phyloP scores from a whole-genome alignment of 2,113 vertebrate genomes.

The Hemiscyllium ocellatum region DNA sequence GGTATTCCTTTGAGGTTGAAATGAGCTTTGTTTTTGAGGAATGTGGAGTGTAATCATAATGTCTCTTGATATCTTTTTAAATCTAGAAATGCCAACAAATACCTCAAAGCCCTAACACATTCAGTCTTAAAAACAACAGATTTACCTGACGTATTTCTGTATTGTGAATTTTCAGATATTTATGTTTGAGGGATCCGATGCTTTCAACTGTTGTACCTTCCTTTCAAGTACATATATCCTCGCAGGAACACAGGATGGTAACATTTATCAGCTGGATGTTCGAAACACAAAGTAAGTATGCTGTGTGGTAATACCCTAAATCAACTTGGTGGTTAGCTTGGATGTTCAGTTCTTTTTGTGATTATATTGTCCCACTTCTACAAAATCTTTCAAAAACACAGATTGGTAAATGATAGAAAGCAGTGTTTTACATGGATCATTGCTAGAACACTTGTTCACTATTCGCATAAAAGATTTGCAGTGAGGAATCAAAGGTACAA shows the following conservation, averaged over 20 bases:
- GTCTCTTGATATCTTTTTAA: neutral
- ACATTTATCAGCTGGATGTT: constrained; percentile 65
- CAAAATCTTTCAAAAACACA: neutral
- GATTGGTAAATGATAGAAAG: neutral
- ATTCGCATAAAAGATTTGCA: neutral
- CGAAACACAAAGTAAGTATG: constrained; percentile 59
- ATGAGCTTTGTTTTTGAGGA: neutral
- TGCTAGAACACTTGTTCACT: neutral
- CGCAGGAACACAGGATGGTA: constrained; percentile 66
- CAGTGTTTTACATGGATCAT: neutral
- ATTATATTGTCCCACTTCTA: neutral
- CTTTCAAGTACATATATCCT: constrained; percentile 60
- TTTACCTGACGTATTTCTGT: neutral
- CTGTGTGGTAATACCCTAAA: neutral
- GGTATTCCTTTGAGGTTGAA: neutral
- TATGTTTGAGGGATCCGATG: constrained; percentile 59
- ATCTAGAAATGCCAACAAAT: neutral
- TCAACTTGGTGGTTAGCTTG: neutral
- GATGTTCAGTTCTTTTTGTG: neutral
- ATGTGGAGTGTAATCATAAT: neutral
- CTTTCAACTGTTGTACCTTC: constrained; percentile 68
- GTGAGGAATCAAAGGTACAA: neutral
- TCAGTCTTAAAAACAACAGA: neutral
- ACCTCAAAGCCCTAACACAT: neutral
- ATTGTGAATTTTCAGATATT: constrained; percentile 54